Conservation (phyloP, 2,113 vertebrate genomes). For the Nerophis lumbriciformis region DNA sequence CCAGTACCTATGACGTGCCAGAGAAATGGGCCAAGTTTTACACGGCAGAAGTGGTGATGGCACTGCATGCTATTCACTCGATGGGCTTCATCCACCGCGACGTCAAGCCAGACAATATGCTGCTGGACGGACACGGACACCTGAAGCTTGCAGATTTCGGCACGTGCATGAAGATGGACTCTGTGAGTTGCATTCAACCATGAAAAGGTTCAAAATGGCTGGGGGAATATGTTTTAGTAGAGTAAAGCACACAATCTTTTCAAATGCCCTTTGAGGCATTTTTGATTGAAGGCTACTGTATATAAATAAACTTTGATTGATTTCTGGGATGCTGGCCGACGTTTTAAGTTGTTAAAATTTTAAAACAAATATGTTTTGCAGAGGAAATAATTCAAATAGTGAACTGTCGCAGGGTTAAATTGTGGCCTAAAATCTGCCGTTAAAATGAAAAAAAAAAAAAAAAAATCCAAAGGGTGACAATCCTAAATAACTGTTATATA, state of each 20-base stretch:
- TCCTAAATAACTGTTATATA: too few species aligned
- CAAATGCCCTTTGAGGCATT: too few species aligned
- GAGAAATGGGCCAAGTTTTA: constrained; percentile 99
- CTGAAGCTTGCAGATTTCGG: constrained; percentile 98
- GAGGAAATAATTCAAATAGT: too few species aligned
- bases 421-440: too few species aligned
- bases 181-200: constrained; percentile 71
- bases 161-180: constrained; percentile 99
- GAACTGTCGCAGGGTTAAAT: too few species aligned
- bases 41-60: constrained; percentile 95
- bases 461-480: too few species aligned
- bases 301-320: too few species aligned
- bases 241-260: background rate
- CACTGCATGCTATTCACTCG: constrained; percentile 96
- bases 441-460: too few species aligned
- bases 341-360: too few species aligned
- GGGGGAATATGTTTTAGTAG: background rate
- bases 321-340: too few species aligned
- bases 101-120: constrained; percentile 99
- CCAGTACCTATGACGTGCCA: constrained; percentile 98
- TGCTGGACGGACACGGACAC: constrained; percentile 89
- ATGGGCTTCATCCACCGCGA: constrained; percentile 98
- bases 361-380: too few species aligned
- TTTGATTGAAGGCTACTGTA: too few species aligned
- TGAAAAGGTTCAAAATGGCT: background rate